These are phyloP conservation scores for Caenorhabditis sp. DNA, from an alignment of 2,888 invertebrate genomes.

Conservation along the genomic window DNA sequence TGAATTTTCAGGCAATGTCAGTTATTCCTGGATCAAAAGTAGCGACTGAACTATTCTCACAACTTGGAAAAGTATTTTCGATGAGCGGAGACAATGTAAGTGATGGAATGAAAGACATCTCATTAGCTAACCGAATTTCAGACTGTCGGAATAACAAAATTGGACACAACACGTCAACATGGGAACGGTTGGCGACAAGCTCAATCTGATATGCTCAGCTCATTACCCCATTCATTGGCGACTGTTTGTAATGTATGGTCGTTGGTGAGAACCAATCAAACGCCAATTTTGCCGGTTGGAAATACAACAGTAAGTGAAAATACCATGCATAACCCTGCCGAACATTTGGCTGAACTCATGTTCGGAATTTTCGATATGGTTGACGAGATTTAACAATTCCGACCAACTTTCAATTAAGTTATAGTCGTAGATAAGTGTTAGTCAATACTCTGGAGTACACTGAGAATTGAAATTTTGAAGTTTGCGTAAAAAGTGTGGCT, in stretches of 20 bases:
- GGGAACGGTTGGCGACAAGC: constrained; percentile 73
- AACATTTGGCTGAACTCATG: too few relatives aligned
- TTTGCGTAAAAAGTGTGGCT: too few relatives aligned
- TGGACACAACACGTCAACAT: constrained; percentile 39
- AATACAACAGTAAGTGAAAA: constrained; percentile 48
- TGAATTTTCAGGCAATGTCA: constrained; percentile 53
- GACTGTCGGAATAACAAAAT: constrained; percentile 35
- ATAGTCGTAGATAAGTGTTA: too few relatives aligned
- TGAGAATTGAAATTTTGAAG: too few relatives aligned
- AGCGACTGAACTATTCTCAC: constrained; percentile 81
- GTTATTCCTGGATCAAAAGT: constrained; percentile 66
- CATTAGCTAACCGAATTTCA: constrained; percentile 6
- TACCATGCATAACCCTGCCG: too few relatives aligned
- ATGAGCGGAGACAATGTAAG: constrained; percentile 33
- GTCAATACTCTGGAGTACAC: too few relatives aligned
- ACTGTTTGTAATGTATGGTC: constrained; percentile 83
- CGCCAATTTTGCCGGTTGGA: constrained; percentile 60
- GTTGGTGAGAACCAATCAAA: constrained; percentile 75
- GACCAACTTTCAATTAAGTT: too few relatives aligned
- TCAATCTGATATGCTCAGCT: constrained; percentile 81
- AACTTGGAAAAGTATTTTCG: constrained; percentile 83
- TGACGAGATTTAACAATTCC: too few relatives aligned
- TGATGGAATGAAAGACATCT: background rate
- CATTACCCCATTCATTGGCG: constrained; percentile 83
- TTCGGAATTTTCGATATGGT: too few relatives aligned